Evolutionary conservation across 2,113 vertebrate genomes (phyloP).

Genomic region (Sardina pilchardus): DNA sequence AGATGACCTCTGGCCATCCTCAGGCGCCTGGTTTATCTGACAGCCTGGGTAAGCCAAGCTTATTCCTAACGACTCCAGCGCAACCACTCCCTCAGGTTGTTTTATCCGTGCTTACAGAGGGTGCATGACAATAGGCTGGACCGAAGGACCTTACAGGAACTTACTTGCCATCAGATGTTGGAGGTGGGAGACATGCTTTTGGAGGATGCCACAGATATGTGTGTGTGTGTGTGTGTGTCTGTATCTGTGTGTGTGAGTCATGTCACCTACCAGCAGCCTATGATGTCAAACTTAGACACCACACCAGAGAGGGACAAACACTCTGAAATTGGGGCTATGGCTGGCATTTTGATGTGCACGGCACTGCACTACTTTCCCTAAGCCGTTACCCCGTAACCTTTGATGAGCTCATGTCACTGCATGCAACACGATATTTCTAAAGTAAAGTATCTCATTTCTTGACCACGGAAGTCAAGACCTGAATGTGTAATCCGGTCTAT

Average conservation of each 20-base stretch:
- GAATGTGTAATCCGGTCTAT: neutral
- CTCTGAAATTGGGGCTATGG: neutral
- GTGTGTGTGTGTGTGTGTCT: slow-evolving; percentile 4
- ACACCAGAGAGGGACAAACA: neutral
- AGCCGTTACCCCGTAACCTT: neutral
- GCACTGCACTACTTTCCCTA: too few relatives aligned
- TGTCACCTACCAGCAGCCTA: neutral
- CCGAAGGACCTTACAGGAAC: neutral
- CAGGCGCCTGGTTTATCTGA: slow-evolving; percentile 76
- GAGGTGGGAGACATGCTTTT: neutral
- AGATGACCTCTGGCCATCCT: slow-evolving; percentile 78
- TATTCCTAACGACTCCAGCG: slow-evolving; percentile 70
- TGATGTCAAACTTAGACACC: neutral
- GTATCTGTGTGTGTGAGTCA: neutral
- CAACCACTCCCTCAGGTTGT: slow-evolving; percentile 63
- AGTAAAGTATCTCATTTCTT: slow-evolving; percentile 16
- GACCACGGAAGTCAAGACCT: slow-evolving; percentile 35
- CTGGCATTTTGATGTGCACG: neutral
- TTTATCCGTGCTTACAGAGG: slow-evolving; percentile 66
- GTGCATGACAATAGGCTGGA: slow-evolving; percentile 69
- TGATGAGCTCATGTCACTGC: neutral
- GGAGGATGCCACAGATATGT: neutral
- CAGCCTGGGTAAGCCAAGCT: slow-evolving; percentile 70
- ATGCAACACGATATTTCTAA: slow-evolving; percentile 26
- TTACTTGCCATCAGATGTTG: neutral